These are phyloP conservation scores for Cavia aperea DNA, from an alignment of 2,113 vertebrate species.

Conservation along the genomic window DNA sequence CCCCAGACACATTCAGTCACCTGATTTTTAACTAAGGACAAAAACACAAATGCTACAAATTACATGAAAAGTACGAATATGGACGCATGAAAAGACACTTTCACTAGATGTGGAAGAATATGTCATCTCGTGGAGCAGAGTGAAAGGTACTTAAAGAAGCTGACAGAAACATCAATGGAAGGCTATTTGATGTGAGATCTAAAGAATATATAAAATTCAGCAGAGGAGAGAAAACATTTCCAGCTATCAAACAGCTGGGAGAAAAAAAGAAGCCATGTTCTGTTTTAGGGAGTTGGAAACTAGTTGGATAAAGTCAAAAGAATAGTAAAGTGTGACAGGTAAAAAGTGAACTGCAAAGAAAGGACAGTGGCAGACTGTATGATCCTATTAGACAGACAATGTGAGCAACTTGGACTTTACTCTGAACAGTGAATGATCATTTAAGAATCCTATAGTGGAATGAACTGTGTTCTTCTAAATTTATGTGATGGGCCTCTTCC, in stretches of 20 bases:
- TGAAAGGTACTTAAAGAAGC: not conserved
- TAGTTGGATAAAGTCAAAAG: not conserved
- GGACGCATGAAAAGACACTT: not conserved
- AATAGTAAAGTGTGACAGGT: not conserved
- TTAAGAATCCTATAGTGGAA: not conserved
- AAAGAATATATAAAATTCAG: not conserved
- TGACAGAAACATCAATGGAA: not conserved
- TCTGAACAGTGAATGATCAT: not conserved
- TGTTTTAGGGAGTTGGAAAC: not conserved
- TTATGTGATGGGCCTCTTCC: accelerated
- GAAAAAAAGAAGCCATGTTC: not conserved
- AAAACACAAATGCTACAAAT: not conserved
- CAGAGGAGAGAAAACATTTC: not conserved
- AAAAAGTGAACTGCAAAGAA: not conserved
- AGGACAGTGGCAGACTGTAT: not conserved
- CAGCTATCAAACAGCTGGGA: not conserved
- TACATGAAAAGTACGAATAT: not conserved
- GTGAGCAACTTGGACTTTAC: not conserved
- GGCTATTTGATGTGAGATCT: not conserved
- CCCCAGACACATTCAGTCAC: not conserved
- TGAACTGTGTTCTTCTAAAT: not conserved
- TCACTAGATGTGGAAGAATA: not conserved
- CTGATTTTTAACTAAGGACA: not conserved
- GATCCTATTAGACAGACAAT: not conserved
- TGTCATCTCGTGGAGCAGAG: not conserved